Percentiles rank a stretch among this genome's conserved stretches.
phyloP scores from a whole-genome alignment of 2,113 vertebrate species.

The Clarias macrocephalus region DNA sequence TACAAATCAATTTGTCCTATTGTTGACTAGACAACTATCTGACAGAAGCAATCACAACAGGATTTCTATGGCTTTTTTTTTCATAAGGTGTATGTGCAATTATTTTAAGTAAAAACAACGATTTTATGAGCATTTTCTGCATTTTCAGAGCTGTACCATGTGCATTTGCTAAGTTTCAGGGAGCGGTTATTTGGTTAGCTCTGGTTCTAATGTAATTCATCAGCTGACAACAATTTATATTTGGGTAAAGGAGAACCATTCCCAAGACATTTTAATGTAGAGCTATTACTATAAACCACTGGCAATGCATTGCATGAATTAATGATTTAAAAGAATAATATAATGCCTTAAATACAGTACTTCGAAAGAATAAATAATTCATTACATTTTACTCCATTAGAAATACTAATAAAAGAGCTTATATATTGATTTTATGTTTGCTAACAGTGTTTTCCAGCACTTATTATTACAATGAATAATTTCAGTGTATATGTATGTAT shows the following conservation, averaged over 20 bases:
- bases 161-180: background rate
- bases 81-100: background rate
- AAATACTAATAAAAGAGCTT: background rate
- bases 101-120: background rate
- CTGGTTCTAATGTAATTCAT: constrained; percentile 1
- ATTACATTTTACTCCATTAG: background rate
- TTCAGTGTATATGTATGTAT: background rate
- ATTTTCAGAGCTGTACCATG: background rate
- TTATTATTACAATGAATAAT: background rate
- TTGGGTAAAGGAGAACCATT: background rate
- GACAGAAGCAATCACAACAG: background rate
- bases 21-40: background rate
- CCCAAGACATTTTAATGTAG: background rate
- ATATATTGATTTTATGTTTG: background rate
- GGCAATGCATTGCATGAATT: background rate
- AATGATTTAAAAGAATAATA: background rate
- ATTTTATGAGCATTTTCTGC: background rate
- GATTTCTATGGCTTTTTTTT: background rate
- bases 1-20: background rate
- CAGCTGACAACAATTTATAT: background rate
- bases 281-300: background rate
- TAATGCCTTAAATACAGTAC: background rate
- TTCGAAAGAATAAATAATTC: constrained; percentile 5
- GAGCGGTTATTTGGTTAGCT: background rate
- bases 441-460: background rate